Base-by-base conservation (phyloP, 2,797 vertebrate species). In the Vultur gryphus region DNA sequence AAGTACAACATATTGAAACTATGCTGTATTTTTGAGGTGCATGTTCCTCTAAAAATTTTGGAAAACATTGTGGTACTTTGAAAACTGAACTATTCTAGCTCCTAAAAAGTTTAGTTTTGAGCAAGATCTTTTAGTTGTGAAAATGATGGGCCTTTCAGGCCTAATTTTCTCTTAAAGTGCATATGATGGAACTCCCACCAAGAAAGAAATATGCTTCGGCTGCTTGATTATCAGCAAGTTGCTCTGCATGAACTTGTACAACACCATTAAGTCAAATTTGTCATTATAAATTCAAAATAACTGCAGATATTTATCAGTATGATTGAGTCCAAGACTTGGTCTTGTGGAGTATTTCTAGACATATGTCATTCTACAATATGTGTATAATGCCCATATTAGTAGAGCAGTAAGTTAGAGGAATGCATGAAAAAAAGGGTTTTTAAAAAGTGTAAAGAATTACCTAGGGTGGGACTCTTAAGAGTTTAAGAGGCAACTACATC, bases 201-300 rank as follows among this genome's bases (percentile, higher is more conserved):
- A 93, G 94, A 86, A 85, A 94, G 35, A 85, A 86, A 33, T 65
- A 41, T 28, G 54, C 57, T 93, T 95, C 21, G 2, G 61, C 41
- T 86, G 21, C 55, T 78, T 91, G 52, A 69, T 93, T 86, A 92
- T 90, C 95, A 94, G 76, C 54, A 79, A 39, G 58, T 90, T 86
- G 64, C 43, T 90, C 80, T 97, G 95, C 69, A 88, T 93, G 70
- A 92, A 95, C 95, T 90, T 96, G 94, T 90, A 84, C 54, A 80
- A 71, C 23, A 52, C 43, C 37, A 78, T 93, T 94, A 95, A 91
- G 70, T 88, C 57, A 84, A 89, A 93, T 94, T 89, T 71, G 89
- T 95, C 44, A 96, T 95, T 95, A 95, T 59, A 92, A 95, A 95
- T 96, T 96, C 85, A 79, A 76, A 96, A 95, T 93, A 95, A 73